These are phyloP conservation scores for Xiphophorus hellerii DNA, from an alignment of 2,113 vertebrate species.

Conservation along the genomic window DNA sequence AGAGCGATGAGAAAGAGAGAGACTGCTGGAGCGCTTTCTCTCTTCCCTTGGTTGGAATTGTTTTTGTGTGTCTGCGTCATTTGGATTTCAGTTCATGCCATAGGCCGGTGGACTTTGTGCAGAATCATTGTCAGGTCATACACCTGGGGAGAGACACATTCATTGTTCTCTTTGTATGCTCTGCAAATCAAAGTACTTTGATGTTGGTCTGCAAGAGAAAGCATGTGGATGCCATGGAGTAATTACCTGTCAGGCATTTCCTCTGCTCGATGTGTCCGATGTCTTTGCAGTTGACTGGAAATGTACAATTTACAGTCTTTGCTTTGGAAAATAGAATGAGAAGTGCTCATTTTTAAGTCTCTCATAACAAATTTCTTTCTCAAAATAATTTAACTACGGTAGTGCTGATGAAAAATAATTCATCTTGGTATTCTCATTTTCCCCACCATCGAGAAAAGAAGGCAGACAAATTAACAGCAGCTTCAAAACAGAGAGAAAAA, in stretches of 20 bases:
- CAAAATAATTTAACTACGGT: conserved; percentile 32
- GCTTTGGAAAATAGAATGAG: conserved; percentile 13
- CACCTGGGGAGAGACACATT: conserved; percentile 40
- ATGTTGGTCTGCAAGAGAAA: conserved; percentile 61
- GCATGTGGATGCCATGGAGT: conserved; percentile 56
- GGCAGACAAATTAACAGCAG: conserved; percentile 28
- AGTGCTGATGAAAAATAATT: conserved; percentile 39
- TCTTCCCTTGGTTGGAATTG: conserved; percentile 49
- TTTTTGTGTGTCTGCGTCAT: conserved; percentile 48
- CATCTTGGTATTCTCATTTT: conserved; percentile 38
- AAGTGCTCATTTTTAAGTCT: conserved; percentile 21
- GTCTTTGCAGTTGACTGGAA: conserved; percentile 35
- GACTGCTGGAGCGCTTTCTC: conserved; percentile 40
- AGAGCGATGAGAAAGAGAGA: conserved; percentile 70
- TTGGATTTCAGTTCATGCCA: conserved; percentile 40
- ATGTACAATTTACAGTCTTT: conserved; percentile 26
- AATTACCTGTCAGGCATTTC: conserved; percentile 57
- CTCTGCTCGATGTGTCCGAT: conserved; percentile 26
- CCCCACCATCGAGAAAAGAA: conserved; percentile 16
- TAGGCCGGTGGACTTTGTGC: conserved; percentile 24
- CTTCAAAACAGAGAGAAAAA: conserved; percentile 19
- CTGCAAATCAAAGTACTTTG: conserved; percentile 57
- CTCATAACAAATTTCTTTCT: conserved; percentile 37
- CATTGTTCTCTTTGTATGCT: conserved; percentile 46
- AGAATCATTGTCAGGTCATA: conserved; percentile 51